Conservation (phyloP, 2,113 vertebrate species). For the Albula glossodonta region DNA sequence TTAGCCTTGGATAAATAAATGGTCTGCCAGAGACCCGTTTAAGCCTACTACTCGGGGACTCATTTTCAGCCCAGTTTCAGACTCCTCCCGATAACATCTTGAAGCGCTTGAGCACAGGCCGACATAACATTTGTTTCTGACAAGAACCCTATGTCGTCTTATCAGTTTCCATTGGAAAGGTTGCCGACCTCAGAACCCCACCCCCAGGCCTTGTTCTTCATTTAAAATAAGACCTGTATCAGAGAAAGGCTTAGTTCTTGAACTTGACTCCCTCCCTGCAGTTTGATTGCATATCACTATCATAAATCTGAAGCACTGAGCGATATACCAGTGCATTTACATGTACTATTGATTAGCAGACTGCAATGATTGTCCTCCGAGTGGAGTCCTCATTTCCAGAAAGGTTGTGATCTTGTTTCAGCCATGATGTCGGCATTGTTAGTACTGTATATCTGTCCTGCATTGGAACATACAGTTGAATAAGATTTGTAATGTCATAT, state of each 20-base stretch:
- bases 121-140: conserved; percentile 78
- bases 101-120: conserved; percentile 76
- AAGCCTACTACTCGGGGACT: conserved; percentile 80
- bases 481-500: too few relatives aligned
- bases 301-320: conserved; percentile 64
- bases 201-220: conserved; percentile 60
- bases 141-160: conserved; percentile 78
- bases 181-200: conserved; percentile 41
- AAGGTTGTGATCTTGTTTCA: conserved; percentile 22
- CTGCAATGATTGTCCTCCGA: conserved; percentile 46
- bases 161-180: conserved; percentile 78
- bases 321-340: conserved; percentile 61
- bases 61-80: conserved; percentile 71
- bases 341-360: conserved; percentile 66
- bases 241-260: conserved; percentile 62
- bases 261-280: conserved; percentile 68
- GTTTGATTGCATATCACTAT: conserved; percentile 59
- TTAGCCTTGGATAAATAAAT: conserved; percentile 91
- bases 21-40: conserved; percentile 83
- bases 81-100: conserved; percentile 75
- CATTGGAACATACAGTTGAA: too few relatives aligned
- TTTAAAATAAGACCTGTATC: conserved; percentile 69
- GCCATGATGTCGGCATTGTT: not conserved
- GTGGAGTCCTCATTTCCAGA: conserved; percentile 37
- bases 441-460: not conserved